Percentiles rank a stretch among this genome's conserved stretches.
Evolutionary conservation across 1,140 invertebrate species (phyloP).

Genomic region (Calycopis cecrops): DNA sequence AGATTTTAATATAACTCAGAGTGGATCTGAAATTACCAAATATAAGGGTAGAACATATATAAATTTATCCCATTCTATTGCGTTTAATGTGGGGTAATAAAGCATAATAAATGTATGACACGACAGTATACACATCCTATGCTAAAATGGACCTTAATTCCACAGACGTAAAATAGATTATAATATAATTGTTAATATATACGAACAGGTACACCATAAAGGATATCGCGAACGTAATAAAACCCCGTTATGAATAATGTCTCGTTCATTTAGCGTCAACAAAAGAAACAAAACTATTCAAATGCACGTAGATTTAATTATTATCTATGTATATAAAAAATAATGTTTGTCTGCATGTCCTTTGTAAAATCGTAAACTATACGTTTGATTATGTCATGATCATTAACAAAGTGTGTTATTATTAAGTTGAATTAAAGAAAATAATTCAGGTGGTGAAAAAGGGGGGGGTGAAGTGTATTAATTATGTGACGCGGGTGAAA

Average conservation of each 20-base stretch:
- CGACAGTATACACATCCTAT: not conserved
- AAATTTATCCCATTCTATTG: conserved; percentile 21
- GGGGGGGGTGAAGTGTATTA: too few species aligned
- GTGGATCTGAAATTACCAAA: too few species aligned
- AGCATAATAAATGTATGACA: conserved; percentile 20
- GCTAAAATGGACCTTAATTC: conserved; percentile 11
- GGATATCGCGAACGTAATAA: conserved; percentile 27
- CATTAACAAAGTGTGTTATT: too few species aligned
- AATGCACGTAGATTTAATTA: not conserved
- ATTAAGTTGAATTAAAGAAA: too few species aligned
- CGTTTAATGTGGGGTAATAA: conserved; percentile 23
- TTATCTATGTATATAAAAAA: not conserved
- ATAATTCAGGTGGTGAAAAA: too few species aligned
- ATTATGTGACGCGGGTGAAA: too few species aligned
- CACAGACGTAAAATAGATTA: conserved; percentile 7
- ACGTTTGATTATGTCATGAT: not conserved
- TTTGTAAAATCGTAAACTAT: too few species aligned
- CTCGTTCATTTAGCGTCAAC: conserved; percentile 21
- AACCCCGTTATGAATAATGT: conserved; percentile 24
- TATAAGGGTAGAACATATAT: not conserved
- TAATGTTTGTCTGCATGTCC: too few species aligned
- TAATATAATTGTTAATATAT: conserved; percentile 15
- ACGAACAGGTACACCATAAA: conserved; percentile 21
- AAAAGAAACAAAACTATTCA: conserved; percentile 19
- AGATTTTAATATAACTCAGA: too few species aligned